Percentiles rank a stretch among this genome's conserved stretches.
These are phyloP conservation scores for Aphodius sticticus DNA, from an alignment of 2,888 invertebrate species.

Conservation along the genomic window DNA sequence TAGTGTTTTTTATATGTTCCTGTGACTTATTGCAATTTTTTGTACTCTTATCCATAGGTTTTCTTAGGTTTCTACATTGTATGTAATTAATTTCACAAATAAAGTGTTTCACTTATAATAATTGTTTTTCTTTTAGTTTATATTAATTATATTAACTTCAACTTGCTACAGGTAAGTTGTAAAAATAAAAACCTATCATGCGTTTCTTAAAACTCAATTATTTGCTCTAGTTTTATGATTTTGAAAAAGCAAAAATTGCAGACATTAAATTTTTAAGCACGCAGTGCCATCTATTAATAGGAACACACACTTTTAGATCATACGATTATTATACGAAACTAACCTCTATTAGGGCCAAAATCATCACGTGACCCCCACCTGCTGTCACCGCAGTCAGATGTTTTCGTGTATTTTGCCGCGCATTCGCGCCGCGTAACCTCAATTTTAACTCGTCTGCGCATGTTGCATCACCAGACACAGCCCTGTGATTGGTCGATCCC, in stretches of 20 bases:
- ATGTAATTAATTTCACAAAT: slow-evolving; percentile 4
- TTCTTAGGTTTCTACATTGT: background rate
- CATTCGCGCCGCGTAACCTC: background rate
- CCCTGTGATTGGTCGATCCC: background rate
- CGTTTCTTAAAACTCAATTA: too few species aligned
- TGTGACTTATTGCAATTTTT: background rate
- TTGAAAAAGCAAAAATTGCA: too few species aligned
- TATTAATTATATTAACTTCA: background rate
- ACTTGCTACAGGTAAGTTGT: background rate
- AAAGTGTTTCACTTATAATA: background rate
- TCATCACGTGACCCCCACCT: background rate
- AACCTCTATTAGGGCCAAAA: too few species aligned
- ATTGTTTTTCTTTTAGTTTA: background rate
- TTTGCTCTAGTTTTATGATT: too few species aligned
- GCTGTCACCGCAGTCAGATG: background rate
- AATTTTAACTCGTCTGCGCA: background rate
- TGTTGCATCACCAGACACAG: background rate
- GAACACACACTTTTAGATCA: too few species aligned
- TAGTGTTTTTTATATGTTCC: background rate
- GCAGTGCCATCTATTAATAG: too few species aligned
- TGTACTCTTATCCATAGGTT: background rate
- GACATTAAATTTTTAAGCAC: too few species aligned
- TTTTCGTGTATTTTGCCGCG: background rate
- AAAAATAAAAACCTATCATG: too few species aligned
- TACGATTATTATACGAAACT: too few species aligned